Base-by-base conservation (phyloP, 2,797 vertebrate species). In the Clarias platycephalus region DNA sequence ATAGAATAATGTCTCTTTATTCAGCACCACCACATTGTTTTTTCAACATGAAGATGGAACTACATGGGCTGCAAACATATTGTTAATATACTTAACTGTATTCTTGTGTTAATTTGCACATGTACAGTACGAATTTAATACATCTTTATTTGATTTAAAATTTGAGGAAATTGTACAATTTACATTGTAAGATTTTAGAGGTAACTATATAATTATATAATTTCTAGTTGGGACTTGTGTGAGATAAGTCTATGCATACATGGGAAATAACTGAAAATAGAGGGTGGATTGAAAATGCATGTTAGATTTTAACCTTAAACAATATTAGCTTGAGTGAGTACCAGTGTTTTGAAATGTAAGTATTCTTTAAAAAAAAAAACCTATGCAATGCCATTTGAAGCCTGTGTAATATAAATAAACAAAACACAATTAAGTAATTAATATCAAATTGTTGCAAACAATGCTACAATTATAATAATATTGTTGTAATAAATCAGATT, bases 1-100 rank as follows among this genome's bases (percentile, higher is more conserved):
- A 55, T 80, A 12, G 34, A 57, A 80, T 22, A 67, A 44, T 34
- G 75, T 82, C n/a, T 28, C 82, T 86, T 86, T 84, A 63, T 86
- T 82, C 77, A 60, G 83, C 2, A 53, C 75, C 26, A 58, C 5
- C 24, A 44, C 58, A 9, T 49, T 58, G 44, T 78, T 85, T 68
- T 60, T 78, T 2, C 24, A 37, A 62, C 24, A 8, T n/a, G 22
- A 12, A 60, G 31, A 24, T 34, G 5, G 34, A 76, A 34, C 18
- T 57, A 12, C 26, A 31, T 58, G 28, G 4, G 3, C 18, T 34
- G 13, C 20, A 24, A 24, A 37, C 12, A 76, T 12, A 76, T 22
- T 31, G 6, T 37, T 37, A 37, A 37, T 37, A 37, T 37, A 37
- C 34, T 37, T 37, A 37, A 44, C 44, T 49, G 44, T 26, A 28